phyloP scores from a whole-genome alignment of 2,113 vertebrate species.

The Macrotis lagotis region DNA sequence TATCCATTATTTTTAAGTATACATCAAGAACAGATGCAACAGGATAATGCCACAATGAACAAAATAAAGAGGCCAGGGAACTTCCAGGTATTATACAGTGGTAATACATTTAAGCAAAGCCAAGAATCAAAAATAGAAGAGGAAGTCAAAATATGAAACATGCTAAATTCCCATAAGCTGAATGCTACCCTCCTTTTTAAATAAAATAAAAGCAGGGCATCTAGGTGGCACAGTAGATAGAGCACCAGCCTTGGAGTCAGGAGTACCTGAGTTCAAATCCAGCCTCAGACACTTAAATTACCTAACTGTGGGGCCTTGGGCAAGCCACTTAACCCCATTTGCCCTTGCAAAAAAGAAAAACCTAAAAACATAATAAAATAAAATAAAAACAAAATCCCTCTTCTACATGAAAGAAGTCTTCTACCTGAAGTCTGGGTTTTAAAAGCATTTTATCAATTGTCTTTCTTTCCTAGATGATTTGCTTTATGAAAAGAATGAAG shows the following conservation, averaged over 20 bases:
- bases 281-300: too few species aligned
- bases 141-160: slow-evolving; percentile 44
- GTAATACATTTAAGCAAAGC: slow-evolving; percentile 41
- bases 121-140: slow-evolving; percentile 29
- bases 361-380: too few species aligned
- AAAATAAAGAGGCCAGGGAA: slow-evolving; percentile 36
- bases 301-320: too few species aligned
- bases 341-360: too few species aligned
- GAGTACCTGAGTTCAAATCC: too few species aligned
- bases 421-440: neutral
- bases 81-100: slow-evolving; percentile 28
- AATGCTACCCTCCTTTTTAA: neutral
- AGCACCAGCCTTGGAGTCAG: too few species aligned
- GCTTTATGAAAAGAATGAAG: neutral
- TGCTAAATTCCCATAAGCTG: neutral
- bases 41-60: slow-evolving; percentile 37
- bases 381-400: neutral
- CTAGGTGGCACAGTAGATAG: too few species aligned
- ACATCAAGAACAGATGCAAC: slow-evolving; percentile 42
- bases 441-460: neutral
- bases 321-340: too few species aligned
- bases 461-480: neutral
- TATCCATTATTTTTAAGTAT: neutral
- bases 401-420: neutral
- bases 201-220: neutral